Evolutionary conservation across 1,140 invertebrate species (phyloP).

Genomic region (Limonius californicus): DNA sequence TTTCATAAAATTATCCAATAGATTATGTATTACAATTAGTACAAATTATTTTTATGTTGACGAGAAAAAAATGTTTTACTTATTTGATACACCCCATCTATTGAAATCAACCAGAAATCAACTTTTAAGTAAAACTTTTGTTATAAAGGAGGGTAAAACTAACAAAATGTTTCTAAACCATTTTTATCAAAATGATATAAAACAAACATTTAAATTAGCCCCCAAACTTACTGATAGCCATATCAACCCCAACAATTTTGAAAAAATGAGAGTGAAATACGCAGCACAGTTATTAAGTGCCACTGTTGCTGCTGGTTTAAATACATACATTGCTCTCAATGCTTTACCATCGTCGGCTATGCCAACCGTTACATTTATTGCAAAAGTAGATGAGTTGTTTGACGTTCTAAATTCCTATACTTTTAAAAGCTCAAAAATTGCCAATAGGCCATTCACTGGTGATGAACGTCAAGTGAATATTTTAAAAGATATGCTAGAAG

Average conservation of each 20-base stretch:
- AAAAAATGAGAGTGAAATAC: slow-evolving; percentile 38
- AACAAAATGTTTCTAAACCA: background rate
- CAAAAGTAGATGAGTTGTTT: slow-evolving; percentile 2
- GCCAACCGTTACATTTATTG: background rate
- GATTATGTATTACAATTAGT: slow-evolving; percentile 24
- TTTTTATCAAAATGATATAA: slow-evolving; percentile 22
- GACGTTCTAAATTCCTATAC: slow-evolving; percentile 10
- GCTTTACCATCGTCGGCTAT: background rate
- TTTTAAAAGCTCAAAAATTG: background rate
- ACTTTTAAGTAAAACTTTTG: slow-evolving; percentile 26
- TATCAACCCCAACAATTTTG: slow-evolving; percentile 36
- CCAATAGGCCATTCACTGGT: background rate
- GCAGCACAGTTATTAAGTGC: slow-evolving; percentile 38
- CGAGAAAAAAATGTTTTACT: slow-evolving; percentile 28
- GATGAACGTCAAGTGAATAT: background rate
- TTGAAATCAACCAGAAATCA: slow-evolving; percentile 31
- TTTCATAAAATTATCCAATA: slow-evolving; percentile 29
- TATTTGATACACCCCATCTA: slow-evolving; percentile 34
- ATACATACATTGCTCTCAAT: slow-evolving; percentile 22
- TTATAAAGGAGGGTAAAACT: slow-evolving; percentile 3
- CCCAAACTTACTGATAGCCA: slow-evolving; percentile 34
- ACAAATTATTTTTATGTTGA: slow-evolving; percentile 30
- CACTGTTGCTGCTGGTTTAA: slow-evolving; percentile 32
- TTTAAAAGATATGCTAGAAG: too few species aligned
- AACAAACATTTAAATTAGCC: slow-evolving; percentile 19